Evolutionary conservation across 2,888 invertebrate genomes (phyloP).

Genomic region (Mystacides longicornis): DNA sequence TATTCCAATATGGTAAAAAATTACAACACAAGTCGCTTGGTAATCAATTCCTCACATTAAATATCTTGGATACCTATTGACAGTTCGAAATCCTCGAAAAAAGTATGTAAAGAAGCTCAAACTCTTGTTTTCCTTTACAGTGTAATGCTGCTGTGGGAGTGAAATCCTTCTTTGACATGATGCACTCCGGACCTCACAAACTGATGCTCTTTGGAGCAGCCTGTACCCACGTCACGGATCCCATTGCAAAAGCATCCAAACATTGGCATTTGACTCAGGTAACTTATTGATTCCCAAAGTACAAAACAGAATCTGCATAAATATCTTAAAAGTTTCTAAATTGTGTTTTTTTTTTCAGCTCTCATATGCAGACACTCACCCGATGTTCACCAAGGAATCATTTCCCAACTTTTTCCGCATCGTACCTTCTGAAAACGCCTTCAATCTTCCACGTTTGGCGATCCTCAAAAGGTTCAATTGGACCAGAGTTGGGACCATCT

Average conservation of each 20-base stretch:
- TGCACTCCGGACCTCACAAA: slow-evolving; percentile 87
- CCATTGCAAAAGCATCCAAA: slow-evolving; percentile 92
- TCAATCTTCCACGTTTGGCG: slow-evolving; percentile 85
- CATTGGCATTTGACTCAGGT: slow-evolving; percentile 97
- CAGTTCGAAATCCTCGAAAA: background rate
- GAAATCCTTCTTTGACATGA: slow-evolving; percentile 94
- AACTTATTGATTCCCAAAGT: slow-evolving; percentile 24
- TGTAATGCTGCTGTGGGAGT: slow-evolving; percentile 92
- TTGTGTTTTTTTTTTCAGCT: slow-evolving; percentile 52
- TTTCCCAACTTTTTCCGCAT: slow-evolving; percentile 96
- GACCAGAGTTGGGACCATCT: slow-evolving; percentile 95
- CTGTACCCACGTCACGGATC: slow-evolving; percentile 94
- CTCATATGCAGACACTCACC: slow-evolving; percentile 96
- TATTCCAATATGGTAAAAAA: background rate
- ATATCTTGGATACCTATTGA: background rate
- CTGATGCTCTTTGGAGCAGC: slow-evolving; percentile 95
- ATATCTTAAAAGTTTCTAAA: no score
- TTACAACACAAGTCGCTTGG: background rate
- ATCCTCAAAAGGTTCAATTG: slow-evolving; percentile 90
- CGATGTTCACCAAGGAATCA: slow-evolving; percentile 88
- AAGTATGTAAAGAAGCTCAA: no score
- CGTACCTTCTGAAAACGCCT: slow-evolving; percentile 93
- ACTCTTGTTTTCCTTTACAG: no score
- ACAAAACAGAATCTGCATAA: background rate
- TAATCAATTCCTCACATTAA: background rate